A percentile compares a stretch with the other conserved stretches of the same genome.
phyloP scores from a whole-genome alignment of 1,140 invertebrate genomes.

The Yoshiicerus persimilis region DNA sequence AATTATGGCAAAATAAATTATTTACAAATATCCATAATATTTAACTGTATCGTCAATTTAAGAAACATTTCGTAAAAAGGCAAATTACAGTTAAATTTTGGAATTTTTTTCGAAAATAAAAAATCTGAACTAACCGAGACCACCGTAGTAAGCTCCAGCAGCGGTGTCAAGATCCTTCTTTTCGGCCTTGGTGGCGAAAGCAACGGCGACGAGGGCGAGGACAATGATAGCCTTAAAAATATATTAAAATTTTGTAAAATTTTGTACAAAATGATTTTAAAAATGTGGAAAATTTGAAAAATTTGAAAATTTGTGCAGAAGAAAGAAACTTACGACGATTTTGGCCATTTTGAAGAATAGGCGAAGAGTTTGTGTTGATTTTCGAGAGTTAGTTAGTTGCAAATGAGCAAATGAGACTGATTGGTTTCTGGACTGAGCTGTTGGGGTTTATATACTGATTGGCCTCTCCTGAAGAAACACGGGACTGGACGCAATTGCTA shows the following conservation, averaged over 20 bases:
- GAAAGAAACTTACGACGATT: slow-evolving; percentile 27
- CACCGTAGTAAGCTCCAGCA: slow-evolving; percentile 24
- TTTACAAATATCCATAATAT: too few relatives aligned
- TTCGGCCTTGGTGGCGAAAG: slow-evolving; percentile 7
- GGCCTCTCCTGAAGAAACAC: background rate
- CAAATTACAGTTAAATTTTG: too few relatives aligned
- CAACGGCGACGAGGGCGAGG: slow-evolving; percentile 32
- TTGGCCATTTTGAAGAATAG: slow-evolving; percentile 35
- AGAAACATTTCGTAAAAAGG: too few relatives aligned
- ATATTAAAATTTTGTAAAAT: background rate
- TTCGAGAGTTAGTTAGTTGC: background rate
- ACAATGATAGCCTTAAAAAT: slow-evolving; percentile 16
- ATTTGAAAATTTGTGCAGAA: background rate
- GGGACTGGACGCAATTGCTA: background rate
- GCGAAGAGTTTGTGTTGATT: background rate
- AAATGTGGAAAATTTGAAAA: background rate
- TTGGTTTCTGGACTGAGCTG: background rate
- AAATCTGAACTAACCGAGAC: background rate
- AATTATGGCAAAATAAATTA: background rate
- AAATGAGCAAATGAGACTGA: slow-evolving; percentile 29
- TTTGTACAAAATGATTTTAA: background rate
- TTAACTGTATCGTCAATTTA: too few relatives aligned
- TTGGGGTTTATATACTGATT: slow-evolving; percentile 29
- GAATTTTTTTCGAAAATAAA: background rate
- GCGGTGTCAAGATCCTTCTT: slow-evolving; percentile 36